phyloP scores from a whole-genome alignment of 2,113 vertebrate genomes.

The Dromaius novaehollandiae region DNA sequence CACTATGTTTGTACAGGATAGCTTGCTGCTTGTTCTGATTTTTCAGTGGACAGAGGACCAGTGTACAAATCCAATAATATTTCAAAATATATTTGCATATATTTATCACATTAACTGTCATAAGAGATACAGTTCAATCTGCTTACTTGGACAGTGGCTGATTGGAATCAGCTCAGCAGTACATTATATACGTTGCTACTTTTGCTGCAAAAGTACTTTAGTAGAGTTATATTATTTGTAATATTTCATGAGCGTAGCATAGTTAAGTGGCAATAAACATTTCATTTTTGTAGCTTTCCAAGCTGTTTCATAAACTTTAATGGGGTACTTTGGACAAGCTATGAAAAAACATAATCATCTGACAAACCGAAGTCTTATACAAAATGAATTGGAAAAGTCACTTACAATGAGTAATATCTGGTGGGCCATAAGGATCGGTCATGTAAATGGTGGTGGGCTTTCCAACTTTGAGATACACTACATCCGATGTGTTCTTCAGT shows the following conservation, averaged over 20 bases:
- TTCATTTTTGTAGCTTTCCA: slow-evolving; percentile 1
- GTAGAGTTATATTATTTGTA: not conserved
- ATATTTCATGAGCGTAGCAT: not conserved
- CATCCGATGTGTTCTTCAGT: slow-evolving; percentile 95
- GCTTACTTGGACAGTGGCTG: not conserved
- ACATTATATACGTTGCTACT: not conserved
- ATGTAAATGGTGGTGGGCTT: slow-evolving; percentile 96
- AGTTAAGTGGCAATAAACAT: not conserved
- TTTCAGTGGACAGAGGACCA: not conserved
- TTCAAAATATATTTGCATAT: not conserved
- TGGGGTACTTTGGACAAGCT: not conserved
- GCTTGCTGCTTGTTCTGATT: not conserved
- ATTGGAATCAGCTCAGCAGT: not conserved
- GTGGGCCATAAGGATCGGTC: slow-evolving; percentile 94
- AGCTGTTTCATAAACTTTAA: slow-evolving; percentile 4
- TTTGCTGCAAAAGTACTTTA: not conserved
- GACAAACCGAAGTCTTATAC: not conserved
- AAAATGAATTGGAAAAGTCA: slow-evolving; percentile 28
- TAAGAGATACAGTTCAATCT: not conserved
- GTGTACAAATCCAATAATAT: not conserved
- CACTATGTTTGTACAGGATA: not conserved
- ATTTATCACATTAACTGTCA: not conserved
- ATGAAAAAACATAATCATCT: not conserved
- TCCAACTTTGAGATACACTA: slow-evolving; percentile 95
- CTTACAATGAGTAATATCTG: slow-evolving; percentile 97